Conservation (phyloP, 2,113 vertebrate genomes). For the Triplophysa tibetana region DNA sequence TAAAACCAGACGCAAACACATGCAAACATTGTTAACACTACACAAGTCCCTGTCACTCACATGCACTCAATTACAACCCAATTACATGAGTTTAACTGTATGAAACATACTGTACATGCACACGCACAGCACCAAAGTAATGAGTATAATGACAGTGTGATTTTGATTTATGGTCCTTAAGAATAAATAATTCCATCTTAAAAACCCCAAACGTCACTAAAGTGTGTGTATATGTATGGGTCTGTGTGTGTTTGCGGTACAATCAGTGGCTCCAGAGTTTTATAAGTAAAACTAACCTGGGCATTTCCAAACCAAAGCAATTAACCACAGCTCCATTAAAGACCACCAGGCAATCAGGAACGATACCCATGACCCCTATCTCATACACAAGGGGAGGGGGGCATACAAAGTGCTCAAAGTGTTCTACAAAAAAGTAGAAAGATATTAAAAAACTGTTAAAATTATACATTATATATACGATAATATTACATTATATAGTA, state of each 20-base stretch:
- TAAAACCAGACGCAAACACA: conserved; percentile 25
- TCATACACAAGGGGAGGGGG: conserved; percentile 16
- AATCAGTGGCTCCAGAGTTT: conserved; percentile 38
- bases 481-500: neutral
- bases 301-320: conserved; percentile 35
- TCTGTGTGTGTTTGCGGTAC: conserved; percentile 31
- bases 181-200: conserved; percentile 48
- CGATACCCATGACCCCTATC: conserved; percentile 19
- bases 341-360: conserved; percentile 50
- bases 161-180: conserved; percentile 45
- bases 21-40: conserved; percentile 14
- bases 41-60: conserved; percentile 22
- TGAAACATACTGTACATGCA: conserved; percentile 1
- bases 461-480: no score
- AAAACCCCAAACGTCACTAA: conserved; percentile 34
- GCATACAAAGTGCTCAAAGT: neutral
- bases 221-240: conserved; percentile 10
- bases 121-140: conserved; percentile 10
- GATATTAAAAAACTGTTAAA: no score
- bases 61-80: conserved; percentile 11
- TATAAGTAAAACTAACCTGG: conserved; percentile 40
- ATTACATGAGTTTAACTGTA: neutral
- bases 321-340: conserved; percentile 41
- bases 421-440: neutral
- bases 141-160: conserved; percentile 30